phyloP scores from a whole-genome alignment of 64 coral and sea anemone species.

The Dendronephthya gigantea region DNA sequence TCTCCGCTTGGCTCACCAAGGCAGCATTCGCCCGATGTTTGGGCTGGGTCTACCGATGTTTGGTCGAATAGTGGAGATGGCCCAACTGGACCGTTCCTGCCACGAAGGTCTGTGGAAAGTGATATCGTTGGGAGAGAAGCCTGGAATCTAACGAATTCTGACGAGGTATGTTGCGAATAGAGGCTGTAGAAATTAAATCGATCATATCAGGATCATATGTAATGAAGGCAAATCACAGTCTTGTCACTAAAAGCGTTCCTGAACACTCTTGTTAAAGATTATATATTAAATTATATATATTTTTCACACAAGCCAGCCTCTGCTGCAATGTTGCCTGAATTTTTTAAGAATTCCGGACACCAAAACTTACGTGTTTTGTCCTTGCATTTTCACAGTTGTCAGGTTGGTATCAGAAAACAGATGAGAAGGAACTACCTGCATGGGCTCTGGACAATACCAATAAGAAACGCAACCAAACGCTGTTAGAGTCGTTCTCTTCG shows the following conservation, averaged over 20 bases:
- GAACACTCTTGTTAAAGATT: too few relatives aligned
- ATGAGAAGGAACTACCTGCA: not conserved
- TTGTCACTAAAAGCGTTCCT: too few relatives aligned
- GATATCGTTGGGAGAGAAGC: not conserved
- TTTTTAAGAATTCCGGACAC: too few relatives aligned
- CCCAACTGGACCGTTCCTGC: not conserved
- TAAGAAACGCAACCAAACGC: not conserved
- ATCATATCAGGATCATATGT: too few relatives aligned
- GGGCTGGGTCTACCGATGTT: not conserved
- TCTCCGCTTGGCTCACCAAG: not conserved
- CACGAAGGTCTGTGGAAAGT: not conserved
- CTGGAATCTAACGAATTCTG: not conserved
- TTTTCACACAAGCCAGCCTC: too few relatives aligned
- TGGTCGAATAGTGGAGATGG: conserved; percentile 1
- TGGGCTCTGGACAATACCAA: not conserved
- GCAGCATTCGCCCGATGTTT: not conserved
- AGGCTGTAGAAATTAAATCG: too few relatives aligned
- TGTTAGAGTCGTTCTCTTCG: not conserved
- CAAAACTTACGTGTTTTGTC: too few relatives aligned
- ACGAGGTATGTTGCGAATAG: not conserved
- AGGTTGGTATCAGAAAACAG: not conserved
- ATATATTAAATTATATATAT: too few relatives aligned
- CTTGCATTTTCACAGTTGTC: not conserved
- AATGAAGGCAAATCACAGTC: too few relatives aligned
- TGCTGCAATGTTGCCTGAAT: not conserved